These are phyloP conservation scores for Lutraria lutraria DNA, from an alignment of 2,888 invertebrate species.

Conservation along the genomic window DNA sequence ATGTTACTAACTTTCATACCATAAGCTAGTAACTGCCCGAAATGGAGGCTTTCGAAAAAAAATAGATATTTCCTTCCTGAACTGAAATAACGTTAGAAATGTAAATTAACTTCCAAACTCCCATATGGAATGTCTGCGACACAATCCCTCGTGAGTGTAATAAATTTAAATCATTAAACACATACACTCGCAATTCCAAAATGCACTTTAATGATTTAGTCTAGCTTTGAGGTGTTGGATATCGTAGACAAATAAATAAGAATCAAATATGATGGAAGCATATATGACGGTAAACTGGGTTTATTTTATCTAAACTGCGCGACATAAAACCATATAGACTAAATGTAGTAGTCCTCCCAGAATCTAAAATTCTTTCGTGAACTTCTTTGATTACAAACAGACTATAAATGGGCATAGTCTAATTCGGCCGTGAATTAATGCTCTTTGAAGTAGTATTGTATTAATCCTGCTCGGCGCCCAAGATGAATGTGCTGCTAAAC, in stretches of 20 bases:
- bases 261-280: not conserved
- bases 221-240: not conserved
- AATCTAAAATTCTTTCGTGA: not conserved
- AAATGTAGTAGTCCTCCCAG: not conserved
- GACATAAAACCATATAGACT: not conserved
- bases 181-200: not conserved
- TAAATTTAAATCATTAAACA: not conserved
- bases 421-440: not conserved
- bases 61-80: not conserved
- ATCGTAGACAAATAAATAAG: not conserved
- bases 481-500: not conserved
- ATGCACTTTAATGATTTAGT: not conserved
- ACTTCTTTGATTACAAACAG: not conserved
- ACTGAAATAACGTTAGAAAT: not conserved
- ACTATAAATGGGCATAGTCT: not conserved
- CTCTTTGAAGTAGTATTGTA: not conserved
- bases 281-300: not conserved
- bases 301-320: not conserved
- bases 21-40: not conserved
- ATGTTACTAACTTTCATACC: not conserved
- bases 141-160: not conserved
- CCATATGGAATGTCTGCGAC: not conserved
- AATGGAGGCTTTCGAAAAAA: not conserved
- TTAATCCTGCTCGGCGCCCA: not conserved
- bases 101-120: not conserved